A percentile compares a stretch with the other conserved stretches of the same genome.
These are phyloP conservation scores for Gobius niger DNA, from an alignment of 2,113 vertebrate species.

Conservation along the genomic window DNA sequence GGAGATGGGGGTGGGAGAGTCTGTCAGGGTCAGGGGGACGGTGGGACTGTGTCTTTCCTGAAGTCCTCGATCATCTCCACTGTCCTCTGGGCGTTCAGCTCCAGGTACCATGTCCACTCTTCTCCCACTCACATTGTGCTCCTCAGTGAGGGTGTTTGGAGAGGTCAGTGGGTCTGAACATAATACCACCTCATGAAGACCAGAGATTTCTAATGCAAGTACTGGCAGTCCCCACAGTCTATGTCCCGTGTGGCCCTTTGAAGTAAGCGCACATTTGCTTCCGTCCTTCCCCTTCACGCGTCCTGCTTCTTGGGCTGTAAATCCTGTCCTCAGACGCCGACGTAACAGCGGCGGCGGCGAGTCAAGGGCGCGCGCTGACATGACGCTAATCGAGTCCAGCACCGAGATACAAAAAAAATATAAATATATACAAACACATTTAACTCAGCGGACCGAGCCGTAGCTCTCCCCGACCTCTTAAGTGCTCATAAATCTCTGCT, in stretches of 20 bases:
- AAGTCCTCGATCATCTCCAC: too few relatives aligned
- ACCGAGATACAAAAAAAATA: slow-evolving; percentile 53
- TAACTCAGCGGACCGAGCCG: slow-evolving; percentile 54
- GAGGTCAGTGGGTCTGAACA: too few relatives aligned
- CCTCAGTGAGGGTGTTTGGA: too few relatives aligned
- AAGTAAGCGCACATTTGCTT: slow-evolving; percentile 12
- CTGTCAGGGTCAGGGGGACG: too few relatives aligned
- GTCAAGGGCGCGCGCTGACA: slow-evolving; percentile 61
- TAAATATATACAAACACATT: slow-evolving; percentile 55
- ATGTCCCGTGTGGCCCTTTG: not conserved
- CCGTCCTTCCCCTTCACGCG: slow-evolving; percentile 20
- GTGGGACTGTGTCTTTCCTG: too few relatives aligned
- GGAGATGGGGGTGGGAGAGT: too few relatives aligned
- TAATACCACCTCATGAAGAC: too few relatives aligned
- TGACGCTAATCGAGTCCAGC: slow-evolving; percentile 62
- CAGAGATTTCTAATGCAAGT: not conserved
- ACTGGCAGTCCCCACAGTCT: not conserved
- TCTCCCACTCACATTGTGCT: too few relatives aligned
- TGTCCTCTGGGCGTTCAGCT: too few relatives aligned
- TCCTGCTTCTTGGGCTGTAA: slow-evolving; percentile 30
- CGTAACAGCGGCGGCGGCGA: slow-evolving; percentile 13
- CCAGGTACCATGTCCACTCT: too few relatives aligned
- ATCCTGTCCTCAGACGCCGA: slow-evolving; percentile 29
- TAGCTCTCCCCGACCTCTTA: slow-evolving; percentile 47
- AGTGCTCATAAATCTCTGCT: slow-evolving; percentile 36